A percentile compares a stretch with the other conserved stretches of the same genome.
These are phyloP conservation scores for Psittacus erithacus DNA, from an alignment of 2,113 vertebrate species.

Conservation along the genomic window DNA sequence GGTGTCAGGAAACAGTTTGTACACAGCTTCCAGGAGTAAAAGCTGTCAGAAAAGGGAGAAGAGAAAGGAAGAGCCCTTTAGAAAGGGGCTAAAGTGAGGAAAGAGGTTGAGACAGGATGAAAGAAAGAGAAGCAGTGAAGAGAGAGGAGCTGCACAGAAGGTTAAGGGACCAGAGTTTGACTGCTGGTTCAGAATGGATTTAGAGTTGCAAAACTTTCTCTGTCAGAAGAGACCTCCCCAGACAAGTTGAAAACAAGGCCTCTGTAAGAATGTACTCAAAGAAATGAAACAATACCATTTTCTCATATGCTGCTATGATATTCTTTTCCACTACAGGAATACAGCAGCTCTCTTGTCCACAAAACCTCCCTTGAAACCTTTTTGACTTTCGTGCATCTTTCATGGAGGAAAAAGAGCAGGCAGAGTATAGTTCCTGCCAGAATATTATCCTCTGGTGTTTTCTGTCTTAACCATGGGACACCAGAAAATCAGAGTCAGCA, in stretches of 20 bases:
- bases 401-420: neutral
- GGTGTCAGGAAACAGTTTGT: neutral
- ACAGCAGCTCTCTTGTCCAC: neutral
- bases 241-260: neutral
- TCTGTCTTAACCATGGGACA: neutral
- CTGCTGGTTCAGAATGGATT: neutral
- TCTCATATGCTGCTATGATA: neutral
- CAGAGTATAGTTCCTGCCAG: neutral
- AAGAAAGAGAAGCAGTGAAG: neutral
- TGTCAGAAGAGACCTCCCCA: neutral
- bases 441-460: constrained; percentile 9
- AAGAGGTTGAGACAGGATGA: neutral
- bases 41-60: neutral
- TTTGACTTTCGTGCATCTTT: neutral
- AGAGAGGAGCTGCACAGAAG: neutral
- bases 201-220: neutral
- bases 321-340: neutral
- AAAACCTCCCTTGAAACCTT: constrained; percentile 1
- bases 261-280: neutral
- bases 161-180: neutral
- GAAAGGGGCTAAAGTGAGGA: neutral
- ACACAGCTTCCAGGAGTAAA: neutral
- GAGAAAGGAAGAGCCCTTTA: neutral
- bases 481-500: constrained; percentile 31
- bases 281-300: neutral